Base-by-base conservation (phyloP, 2,888 invertebrate genomes). In the Lucinisca nassula region DNA sequence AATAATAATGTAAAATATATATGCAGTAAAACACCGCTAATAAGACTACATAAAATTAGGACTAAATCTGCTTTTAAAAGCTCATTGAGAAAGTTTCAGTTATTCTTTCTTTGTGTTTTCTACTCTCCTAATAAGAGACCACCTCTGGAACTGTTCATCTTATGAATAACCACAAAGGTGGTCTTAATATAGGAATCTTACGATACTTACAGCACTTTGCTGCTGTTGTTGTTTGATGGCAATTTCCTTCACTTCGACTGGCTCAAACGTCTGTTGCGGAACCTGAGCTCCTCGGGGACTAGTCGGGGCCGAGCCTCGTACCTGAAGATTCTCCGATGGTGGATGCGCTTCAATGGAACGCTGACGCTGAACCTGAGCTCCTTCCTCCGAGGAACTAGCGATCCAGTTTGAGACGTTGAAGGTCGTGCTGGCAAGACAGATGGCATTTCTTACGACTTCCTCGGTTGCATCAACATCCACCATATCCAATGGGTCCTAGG, bases 401-500 rank as follows among this genome's bases (percentile, higher is more conserved):
- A 93, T 87, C 91, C 92, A 92, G 24, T 90, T 85, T 32, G 94
- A 94, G 74, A 95, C 83, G 87, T 93, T 93, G 88, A 93, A 90
- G 35, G 92, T 93, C 12, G 94, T 93, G 84, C 92, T 91, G 45
- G 94, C 92, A 83, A 95, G 90, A 83, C 92, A 93, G 70, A 95
- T 92, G 45, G 95, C 91, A 82, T 95, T 94, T 38, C 95, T 92
- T 32, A 95, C 91, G 32, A 93, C 93, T 79, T 93, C 93, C 85
- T 95, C 93, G 32, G 93, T 93, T 0, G 93, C 94, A 12, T 93
- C 94, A 10, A 95, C 86, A 79, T 95, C 95, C 8, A 94, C 95
- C 85, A 95, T 85, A 82, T 94, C 94, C 70, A 90, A 85, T 0
- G 93, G 92, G 78, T 94, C 94, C 95, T 95, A 85, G 6, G 85